These are phyloP conservation scores for Drosophila asahinai DNA, from an alignment of 1,140 invertebrate genomes.

Conservation along the genomic window DNA sequence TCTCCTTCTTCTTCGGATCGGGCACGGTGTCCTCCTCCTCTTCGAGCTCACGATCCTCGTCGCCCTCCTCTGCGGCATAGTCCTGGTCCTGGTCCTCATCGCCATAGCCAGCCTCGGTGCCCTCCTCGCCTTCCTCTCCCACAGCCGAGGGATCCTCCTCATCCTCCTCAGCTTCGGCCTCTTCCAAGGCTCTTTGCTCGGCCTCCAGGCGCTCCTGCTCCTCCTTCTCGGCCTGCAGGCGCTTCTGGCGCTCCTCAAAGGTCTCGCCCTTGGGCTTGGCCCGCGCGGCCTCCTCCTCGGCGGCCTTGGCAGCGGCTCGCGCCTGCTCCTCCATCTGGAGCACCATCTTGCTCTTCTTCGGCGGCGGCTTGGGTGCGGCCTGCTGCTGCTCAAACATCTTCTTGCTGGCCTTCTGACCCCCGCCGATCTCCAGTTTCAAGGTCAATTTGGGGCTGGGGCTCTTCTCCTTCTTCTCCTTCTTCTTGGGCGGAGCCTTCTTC, in stretches of 20 bases:
- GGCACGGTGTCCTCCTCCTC: constrained; percentile 53
- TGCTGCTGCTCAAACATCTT: constrained; percentile 83
- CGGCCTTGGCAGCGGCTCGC: constrained; percentile 74
- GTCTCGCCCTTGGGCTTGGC: constrained; percentile 82
- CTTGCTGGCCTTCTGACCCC: constrained; percentile 79
- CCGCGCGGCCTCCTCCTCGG: constrained; percentile 72
- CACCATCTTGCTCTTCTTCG: constrained; percentile 83
- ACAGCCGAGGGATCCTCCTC: constrained; percentile 62
- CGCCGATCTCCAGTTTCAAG: constrained; percentile 84
- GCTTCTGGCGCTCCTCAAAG: constrained; percentile 80
- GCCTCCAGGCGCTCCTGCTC: constrained; percentile 74
- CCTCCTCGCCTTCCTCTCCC: constrained; percentile 62
- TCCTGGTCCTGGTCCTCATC: constrained; percentile 62
- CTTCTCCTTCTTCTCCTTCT: constrained; percentile 84
- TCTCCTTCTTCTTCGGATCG: constrained; percentile 43
- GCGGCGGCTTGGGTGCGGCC: constrained; percentile 75
- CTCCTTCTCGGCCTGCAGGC: constrained; percentile 75
- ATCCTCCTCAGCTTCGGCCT: constrained; percentile 71
- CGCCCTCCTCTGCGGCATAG: constrained; percentile 37
- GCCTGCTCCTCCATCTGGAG: constrained; percentile 84
- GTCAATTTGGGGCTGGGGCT: constrained; percentile 82
- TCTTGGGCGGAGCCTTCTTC: constrained; percentile 81
- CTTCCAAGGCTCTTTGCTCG: constrained; percentile 66
- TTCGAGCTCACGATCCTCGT: constrained; percentile 63
- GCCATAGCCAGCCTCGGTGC: constrained; percentile 55